Conservation (phyloP, 2,113 vertebrate species). For the Mixornis gularis region DNA sequence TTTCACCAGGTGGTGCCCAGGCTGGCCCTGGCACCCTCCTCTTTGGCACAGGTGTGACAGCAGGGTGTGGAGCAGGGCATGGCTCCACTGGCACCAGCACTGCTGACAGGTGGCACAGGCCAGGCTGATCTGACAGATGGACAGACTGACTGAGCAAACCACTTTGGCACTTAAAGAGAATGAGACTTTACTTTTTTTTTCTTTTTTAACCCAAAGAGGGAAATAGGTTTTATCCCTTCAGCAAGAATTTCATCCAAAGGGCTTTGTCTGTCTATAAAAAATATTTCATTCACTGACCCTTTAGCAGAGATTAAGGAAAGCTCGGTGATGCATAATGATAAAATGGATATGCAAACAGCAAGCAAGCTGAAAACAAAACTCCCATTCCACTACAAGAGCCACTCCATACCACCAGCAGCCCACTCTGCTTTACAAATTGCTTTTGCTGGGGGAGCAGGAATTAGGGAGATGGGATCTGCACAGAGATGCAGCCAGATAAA, state of each 20-base stretch:
- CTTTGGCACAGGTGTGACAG: neutral
- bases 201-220: too few species aligned
- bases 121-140: neutral
- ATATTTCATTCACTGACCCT: neutral
- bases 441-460: neutral
- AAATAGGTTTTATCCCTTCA: slow-evolving; percentile 28
- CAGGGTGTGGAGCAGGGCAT: neutral
- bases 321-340: slow-evolving; percentile 3
- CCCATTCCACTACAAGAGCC: neutral
- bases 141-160: neutral
- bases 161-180: neutral
- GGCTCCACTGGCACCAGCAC: neutral
- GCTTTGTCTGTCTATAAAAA: neutral
- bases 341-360: neutral
- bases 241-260: neutral
- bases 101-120: fast-evolving
- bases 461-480: neutral
- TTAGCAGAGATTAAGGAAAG: neutral
- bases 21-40: neutral
- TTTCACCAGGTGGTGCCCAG: neutral
- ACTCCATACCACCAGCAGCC: neutral
- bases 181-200: neutral
- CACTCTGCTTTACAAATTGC: neutral
- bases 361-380: slow-evolving; percentile 2
- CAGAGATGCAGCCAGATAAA: neutral